Conservation (phyloP, 2,113 vertebrate genomes). For the Taurulus bubalis region DNA sequence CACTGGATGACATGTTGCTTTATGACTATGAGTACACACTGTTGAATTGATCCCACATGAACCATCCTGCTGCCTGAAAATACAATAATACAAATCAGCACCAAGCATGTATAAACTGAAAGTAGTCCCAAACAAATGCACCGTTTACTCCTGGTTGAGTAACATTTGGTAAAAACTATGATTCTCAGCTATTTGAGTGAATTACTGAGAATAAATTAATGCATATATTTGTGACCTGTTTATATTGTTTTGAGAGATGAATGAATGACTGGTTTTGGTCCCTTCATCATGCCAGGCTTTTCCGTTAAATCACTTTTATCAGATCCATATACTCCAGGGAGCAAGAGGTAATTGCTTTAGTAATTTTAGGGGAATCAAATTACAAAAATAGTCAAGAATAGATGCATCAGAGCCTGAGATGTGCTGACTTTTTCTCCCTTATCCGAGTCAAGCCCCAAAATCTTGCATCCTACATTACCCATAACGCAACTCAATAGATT, state of each 20-base stretch:
- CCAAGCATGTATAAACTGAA: not conserved
- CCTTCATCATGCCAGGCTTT: not conserved
- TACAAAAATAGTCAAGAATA: not conserved
- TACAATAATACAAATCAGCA: not conserved
- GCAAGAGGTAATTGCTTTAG: not conserved
- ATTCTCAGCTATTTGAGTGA: not conserved
- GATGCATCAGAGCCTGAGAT: not conserved
- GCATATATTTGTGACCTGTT: not conserved
- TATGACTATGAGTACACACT: not conserved
- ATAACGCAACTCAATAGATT: not conserved
- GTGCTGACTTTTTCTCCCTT: not conserved
- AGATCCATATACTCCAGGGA: not conserved
- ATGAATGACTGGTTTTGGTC: not conserved
- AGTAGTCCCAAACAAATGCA: not conserved
- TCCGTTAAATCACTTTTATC: not conserved
- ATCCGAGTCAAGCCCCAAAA: not conserved
- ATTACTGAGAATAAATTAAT: not conserved
- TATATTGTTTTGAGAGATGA: not conserved
- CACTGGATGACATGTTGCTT: not conserved
- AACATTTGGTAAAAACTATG: not conserved
- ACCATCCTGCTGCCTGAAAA: not conserved
- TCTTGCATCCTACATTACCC: not conserved
- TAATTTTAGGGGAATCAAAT: not conserved
- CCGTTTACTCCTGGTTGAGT: not conserved
- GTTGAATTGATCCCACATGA: not conserved